A percentile compares a stretch with the other conserved stretches of the same genome.
Conservation (phyloP, 2,797 vertebrate species). For the Spinibarbus caldwelli region DNA sequence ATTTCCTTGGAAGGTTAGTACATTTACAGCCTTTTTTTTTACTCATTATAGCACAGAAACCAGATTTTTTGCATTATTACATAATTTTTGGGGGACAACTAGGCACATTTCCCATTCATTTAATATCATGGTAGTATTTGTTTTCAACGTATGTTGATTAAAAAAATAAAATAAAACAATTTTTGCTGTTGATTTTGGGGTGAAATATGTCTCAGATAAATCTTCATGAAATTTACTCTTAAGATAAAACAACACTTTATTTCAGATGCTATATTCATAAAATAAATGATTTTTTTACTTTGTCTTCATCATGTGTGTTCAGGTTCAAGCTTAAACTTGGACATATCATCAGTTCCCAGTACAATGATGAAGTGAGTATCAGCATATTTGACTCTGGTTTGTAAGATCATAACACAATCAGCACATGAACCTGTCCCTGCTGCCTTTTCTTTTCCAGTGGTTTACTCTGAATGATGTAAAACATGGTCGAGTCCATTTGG, state of each 20-base stretch:
- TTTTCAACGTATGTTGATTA: neutral
- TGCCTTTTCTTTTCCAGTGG: conserved; percentile 74
- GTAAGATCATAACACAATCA: neutral
- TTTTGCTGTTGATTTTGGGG: neutral
- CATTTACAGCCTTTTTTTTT: neutral
- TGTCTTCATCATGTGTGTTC: conserved; percentile 23
- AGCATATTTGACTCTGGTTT: neutral
- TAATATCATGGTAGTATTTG: neutral
- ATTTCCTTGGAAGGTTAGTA: conserved; percentile 89
- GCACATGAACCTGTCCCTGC: neutral
- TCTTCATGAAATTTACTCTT: neutral
- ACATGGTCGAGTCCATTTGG: conserved; percentile 80
- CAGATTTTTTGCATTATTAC: neutral
- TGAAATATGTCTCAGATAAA: neutral
- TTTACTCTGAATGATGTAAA: conserved; percentile 80
- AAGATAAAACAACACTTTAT: neutral
- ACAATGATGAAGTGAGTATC: conserved; percentile 84
- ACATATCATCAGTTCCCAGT: conserved; percentile 79
- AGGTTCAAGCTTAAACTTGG: conserved; percentile 85
- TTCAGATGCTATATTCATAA: neutral
- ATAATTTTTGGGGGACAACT: neutral
- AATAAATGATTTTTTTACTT: neutral
- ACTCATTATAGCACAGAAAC: neutral
- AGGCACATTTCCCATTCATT: neutral
- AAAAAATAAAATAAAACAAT: neutral